phyloP scores from a whole-genome alignment of 2,113 vertebrate genomes.

The Pipa parva region DNA sequence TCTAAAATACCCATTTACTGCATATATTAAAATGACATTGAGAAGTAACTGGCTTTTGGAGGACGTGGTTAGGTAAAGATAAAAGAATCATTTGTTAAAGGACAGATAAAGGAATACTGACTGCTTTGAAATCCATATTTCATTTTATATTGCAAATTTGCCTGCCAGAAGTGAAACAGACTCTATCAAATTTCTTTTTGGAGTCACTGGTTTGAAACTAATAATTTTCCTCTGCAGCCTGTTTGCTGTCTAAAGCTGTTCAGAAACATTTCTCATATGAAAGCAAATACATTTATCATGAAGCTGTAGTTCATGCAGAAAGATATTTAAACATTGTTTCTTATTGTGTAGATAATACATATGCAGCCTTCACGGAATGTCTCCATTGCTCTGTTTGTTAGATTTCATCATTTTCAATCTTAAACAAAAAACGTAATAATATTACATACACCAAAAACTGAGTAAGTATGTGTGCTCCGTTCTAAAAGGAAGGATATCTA shows the following conservation, averaged over 20 bases:
- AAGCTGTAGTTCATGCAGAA: neutral
- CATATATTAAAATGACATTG: slow-evolving; percentile 31
- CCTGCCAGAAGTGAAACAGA: slow-evolving; percentile 35
- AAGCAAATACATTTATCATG: slow-evolving; percentile 29
- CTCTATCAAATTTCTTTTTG: slow-evolving; percentile 31
- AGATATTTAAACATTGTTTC: neutral
- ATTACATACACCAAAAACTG: too few relatives aligned
- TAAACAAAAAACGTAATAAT: too few relatives aligned
- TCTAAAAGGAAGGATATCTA: too few relatives aligned
- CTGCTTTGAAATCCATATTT: slow-evolving; percentile 20
- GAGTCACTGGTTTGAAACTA: slow-evolving; percentile 39
- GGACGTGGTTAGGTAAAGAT: slow-evolving; percentile 29
- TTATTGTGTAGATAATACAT: slow-evolving; percentile 4
- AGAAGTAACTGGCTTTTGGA: slow-evolving; percentile 25
- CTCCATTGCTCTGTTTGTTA: too few relatives aligned
- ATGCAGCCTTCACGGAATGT: neutral
- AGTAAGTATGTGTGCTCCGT: too few relatives aligned
- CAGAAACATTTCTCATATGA: slow-evolving; percentile 28
- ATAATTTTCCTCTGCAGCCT: slow-evolving; percentile 28
- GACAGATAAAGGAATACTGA: slow-evolving; percentile 23
- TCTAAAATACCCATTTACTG: neutral
- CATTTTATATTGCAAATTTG: slow-evolving; percentile 38
- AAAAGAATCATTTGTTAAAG: slow-evolving; percentile 34
- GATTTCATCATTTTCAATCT: too few relatives aligned
- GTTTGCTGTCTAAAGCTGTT: slow-evolving; percentile 23